A percentile compares a stretch with the other conserved stretches of the same genome.
Evolutionary conservation across 1,140 invertebrate genomes (phyloP).

Genomic region (Caerostris extrusa): DNA sequence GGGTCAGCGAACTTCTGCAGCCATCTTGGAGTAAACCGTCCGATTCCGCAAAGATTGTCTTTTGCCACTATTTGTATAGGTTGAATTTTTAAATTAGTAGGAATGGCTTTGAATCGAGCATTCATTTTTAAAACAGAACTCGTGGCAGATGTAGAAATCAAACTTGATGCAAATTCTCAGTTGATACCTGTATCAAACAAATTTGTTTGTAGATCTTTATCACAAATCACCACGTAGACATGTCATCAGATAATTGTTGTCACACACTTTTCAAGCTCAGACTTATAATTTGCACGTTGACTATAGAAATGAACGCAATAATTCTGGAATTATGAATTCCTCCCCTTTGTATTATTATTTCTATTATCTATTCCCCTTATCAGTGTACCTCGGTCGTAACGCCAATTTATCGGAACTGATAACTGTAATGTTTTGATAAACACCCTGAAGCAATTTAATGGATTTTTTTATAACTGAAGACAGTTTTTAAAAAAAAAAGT

Average conservation of each 20-base stretch:
- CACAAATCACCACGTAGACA: not conserved
- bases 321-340: not conserved
- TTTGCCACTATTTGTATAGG: not conserved
- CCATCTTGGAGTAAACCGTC: conserved; percentile 85
- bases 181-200: too few species aligned
- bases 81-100: not conserved
- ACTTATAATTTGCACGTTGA: not conserved
- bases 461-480: too few species aligned
- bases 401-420: not conserved
- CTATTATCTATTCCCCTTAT: not conserved
- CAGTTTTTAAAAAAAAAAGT: not conserved
- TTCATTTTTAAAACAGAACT: not conserved
- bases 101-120: conserved; percentile 1
- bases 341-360: not conserved
- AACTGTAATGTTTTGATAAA: not conserved
- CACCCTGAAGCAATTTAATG: too few species aligned
- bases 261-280: not conserved
- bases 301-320: not conserved
- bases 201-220: not conserved
- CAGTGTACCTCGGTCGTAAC: not conserved
- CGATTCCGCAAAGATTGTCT: conserved; percentile 83
- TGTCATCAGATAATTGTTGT: not conserved
- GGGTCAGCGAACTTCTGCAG: conserved; percentile 88
- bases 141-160: not conserved
- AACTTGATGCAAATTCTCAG: not conserved